Conservation (phyloP, 2,113 vertebrate genomes). For the Stomatorhinus ivindoensis region DNA sequence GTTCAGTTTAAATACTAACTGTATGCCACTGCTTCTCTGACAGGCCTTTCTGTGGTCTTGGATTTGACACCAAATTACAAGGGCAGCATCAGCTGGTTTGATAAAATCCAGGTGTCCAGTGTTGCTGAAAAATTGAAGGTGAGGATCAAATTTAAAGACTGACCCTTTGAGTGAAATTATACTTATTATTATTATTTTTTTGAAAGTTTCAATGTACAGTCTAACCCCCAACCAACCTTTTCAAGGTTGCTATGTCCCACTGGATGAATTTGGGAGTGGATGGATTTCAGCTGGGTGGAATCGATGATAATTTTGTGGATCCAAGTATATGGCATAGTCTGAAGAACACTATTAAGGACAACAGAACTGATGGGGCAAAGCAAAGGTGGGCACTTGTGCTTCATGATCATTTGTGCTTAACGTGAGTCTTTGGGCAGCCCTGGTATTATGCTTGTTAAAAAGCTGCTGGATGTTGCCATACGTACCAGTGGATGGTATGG, state of each 20-base stretch:
- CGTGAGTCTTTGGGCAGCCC: not conserved
- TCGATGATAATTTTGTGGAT: not conserved
- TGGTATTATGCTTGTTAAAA: not conserved
- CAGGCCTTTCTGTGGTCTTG: conserved; percentile 72
- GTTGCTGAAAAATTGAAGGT: conserved; percentile 45
- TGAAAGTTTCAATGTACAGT: not conserved
- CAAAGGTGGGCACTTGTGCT: conserved; percentile 33
- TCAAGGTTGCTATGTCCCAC: conserved; percentile 39
- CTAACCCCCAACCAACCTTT: not conserved
- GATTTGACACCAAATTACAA: conserved; percentile 75
- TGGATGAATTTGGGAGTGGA: conserved; percentile 55
- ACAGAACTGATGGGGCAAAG: conserved; percentile 36
- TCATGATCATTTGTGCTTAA: not conserved
- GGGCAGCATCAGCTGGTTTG: conserved; percentile 57
- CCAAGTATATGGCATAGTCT: conserved; percentile 41
- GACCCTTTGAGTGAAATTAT: not conserved
- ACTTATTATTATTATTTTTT: not conserved
- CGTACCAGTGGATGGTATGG: not conserved
- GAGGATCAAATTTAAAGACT: not conserved
- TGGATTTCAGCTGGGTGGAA: conserved; percentile 58
- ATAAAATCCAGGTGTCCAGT: rapidly evolving
- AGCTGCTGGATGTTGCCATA: not conserved
- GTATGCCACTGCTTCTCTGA: not conserved
- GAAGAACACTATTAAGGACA: conserved; percentile 39
- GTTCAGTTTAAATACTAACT: not conserved